phyloP scores from a whole-genome alignment of 1,140 invertebrate genomes.

The Nasonia vitripennis region DNA sequence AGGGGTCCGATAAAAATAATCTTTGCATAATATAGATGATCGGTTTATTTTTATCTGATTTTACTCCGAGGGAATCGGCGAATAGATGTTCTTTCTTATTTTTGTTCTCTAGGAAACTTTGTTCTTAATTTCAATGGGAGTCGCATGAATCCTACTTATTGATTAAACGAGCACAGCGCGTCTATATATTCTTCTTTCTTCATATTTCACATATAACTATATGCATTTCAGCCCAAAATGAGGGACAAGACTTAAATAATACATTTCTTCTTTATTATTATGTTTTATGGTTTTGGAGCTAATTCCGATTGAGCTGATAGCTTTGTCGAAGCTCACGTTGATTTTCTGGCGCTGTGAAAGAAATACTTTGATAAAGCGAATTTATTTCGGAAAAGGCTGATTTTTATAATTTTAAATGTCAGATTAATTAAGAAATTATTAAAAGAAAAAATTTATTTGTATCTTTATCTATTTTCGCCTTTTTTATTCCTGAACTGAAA shows the following conservation, averaged over 20 bases:
- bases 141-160: constrained; percentile 34
- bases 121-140: constrained; percentile 44
- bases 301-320: constrained; percentile 53
- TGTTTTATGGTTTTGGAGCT: constrained; percentile 36
- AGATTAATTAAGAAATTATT: constrained; percentile 65
- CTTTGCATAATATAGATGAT: constrained; percentile 9
- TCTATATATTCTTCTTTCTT: constrained; percentile 31
- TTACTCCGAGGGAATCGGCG: constrained; percentile 24
- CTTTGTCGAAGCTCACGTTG: constrained; percentile 60
- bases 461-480: constrained; percentile 60
- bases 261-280: constrained; percentile 14
- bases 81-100: constrained; percentile 42
- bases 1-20: constrained; percentile 45
- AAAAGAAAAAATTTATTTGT: constrained; percentile 64
- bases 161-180: constrained; percentile 16
- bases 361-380: constrained; percentile 68
- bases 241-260: constrained; percentile 49
- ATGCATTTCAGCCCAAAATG: constrained; percentile 42
- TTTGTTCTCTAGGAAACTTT: constrained; percentile 41
- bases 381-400: constrained; percentile 73
- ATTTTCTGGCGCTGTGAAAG: constrained; percentile 72
- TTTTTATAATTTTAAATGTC: constrained; percentile 70
- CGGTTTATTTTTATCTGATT: constrained; percentile 45
- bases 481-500: constrained; percentile 63
- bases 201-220: constrained; percentile 39